These are phyloP conservation scores for Caenorhabditis doughertyi DNA, from an alignment of 2,888 invertebrate species.

Conservation along the genomic window DNA sequence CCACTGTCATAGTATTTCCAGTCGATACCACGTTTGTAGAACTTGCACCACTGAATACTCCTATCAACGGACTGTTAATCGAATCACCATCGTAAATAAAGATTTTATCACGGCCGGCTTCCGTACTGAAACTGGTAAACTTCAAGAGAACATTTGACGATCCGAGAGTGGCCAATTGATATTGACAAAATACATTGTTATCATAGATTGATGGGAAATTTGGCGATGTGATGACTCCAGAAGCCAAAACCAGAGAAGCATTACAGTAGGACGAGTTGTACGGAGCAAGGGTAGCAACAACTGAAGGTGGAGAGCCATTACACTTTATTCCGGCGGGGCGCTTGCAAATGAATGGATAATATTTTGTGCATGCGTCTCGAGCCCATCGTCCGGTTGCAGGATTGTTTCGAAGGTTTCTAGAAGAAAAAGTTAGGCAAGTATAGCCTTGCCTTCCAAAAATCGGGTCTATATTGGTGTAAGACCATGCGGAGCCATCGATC, in stretches of 20 bases:
- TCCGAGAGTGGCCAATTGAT: constrained; percentile 7
- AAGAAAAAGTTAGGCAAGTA: background rate
- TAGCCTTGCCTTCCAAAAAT: background rate
- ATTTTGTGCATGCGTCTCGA: background rate
- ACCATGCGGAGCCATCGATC: background rate
- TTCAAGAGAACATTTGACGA: constrained; percentile 2
- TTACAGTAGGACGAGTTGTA: constrained; percentile 7
- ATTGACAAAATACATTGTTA: background rate
- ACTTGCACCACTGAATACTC: background rate
- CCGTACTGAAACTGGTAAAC: background rate
- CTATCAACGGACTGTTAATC: background rate
- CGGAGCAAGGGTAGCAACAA: background rate
- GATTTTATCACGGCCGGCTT: background rate
- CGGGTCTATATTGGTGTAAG: background rate
- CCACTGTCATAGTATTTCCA: no score
- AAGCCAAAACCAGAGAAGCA: background rate
- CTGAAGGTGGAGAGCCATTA: background rate
- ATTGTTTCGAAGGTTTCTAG: background rate
- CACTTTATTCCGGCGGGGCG: background rate
- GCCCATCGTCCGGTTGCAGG: background rate
- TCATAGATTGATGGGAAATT: background rate
- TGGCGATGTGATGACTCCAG: constrained; percentile 1
- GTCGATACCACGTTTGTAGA: no score
- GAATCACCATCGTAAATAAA: constrained; percentile 2
- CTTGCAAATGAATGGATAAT: background rate